Evolutionary conservation across 1,140 invertebrate species (phyloP), one percentile per base, ranked within the genome.

Genomic region (Bombus fervidus): DNA sequence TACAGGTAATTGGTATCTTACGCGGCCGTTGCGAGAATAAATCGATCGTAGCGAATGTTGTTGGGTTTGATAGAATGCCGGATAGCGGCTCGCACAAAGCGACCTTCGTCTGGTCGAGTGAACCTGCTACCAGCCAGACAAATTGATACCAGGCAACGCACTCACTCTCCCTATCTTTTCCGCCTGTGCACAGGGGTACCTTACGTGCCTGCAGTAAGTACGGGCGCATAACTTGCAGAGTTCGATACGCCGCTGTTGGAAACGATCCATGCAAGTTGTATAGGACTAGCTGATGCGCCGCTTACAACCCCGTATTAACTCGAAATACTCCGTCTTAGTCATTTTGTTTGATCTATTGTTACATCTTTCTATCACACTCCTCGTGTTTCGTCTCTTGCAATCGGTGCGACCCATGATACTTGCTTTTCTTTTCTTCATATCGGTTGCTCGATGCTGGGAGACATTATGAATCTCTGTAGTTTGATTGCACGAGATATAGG

Each of bases 121-220:
- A 89, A 93, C 89, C 91, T 93, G 90, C 91, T 92, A 93, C 93
- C 92, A 91, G 87, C 86, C 88, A 91, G 93, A 94, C 93, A 94
- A 94, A 94, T 94, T 94, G 94, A 94, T 94, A 94, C 93, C 93
- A 93, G 92, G 91, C 93, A 94, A 94, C 92, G 93, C 93, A 92
- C 93, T 94, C 91, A 89, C 91, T 94, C 91, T 92, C 89, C 91
- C 90, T 93, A 93, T 93, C 92, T 92, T 90, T 91, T 85, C 90
- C 86, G 87, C 79, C 85, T 80, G 86, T 79, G 81, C 76, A 80
- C 47, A 78, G 59, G 81, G 78, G 77, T 83, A 88, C 81, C 87
- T 86, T 81, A 87, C 83, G 86, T 88, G 86, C 89, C 81, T 88
- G 47, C 64, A 72, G 81, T 90, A 84, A 83, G 86, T 90, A 90